These are phyloP conservation scores for Dryadula phaetusa DNA, from an alignment of 2,888 invertebrate species.

Conservation along the genomic window DNA sequence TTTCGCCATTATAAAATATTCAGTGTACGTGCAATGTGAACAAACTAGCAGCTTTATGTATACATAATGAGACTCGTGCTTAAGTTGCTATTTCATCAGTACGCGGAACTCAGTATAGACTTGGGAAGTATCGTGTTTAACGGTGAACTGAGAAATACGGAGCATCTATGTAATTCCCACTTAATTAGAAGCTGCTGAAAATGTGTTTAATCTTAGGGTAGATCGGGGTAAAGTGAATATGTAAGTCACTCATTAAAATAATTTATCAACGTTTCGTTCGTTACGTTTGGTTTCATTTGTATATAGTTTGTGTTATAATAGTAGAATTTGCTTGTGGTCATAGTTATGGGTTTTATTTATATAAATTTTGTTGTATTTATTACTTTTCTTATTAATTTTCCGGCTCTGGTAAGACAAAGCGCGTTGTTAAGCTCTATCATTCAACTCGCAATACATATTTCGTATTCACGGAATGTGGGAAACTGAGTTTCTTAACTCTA, in stretches of 20 bases:
- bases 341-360: neutral
- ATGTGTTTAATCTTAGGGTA: constrained; percentile 26
- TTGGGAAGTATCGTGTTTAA: constrained; percentile 39
- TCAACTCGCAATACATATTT: too few species aligned
- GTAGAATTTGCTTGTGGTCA: too few species aligned
- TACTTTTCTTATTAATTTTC: too few species aligned
- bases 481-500: too few species aligned
- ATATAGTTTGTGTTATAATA: neutral
- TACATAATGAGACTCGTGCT: constrained; percentile 39
- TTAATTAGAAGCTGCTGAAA: constrained; percentile 38
- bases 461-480: too few species aligned
- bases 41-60: constrained; percentile 36
- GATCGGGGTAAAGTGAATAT: constrained; percentile 7
- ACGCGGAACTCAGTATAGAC: constrained; percentile 35
- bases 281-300: neutral
- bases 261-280: neutral
- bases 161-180: constrained; percentile 36
- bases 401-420: too few species aligned
- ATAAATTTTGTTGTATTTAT: neutral
- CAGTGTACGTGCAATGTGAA: constrained; percentile 32
- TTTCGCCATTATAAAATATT: constrained; percentile 20
- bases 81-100: constrained; percentile 38
- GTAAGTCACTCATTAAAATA: constrained; percentile 13
- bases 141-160: constrained; percentile 37
- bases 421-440: too few species aligned